phyloP scores from a whole-genome alignment of 2,888 invertebrate species.

The Vandiemenella viatica region DNA sequence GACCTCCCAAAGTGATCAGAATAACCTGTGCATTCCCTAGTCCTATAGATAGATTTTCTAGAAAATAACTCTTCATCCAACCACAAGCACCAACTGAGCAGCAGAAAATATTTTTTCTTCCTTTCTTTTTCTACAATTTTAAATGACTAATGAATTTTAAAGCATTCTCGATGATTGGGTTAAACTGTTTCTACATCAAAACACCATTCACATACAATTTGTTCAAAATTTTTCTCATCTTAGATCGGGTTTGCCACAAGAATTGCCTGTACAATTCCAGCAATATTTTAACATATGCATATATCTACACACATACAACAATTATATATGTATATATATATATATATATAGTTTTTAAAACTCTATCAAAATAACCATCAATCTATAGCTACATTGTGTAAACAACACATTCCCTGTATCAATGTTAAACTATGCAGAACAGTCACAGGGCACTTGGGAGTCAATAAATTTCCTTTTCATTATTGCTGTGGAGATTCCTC shows the following conservation, averaged over 20 bases:
- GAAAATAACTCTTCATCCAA: neutral
- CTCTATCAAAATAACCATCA: constrained; percentile 16
- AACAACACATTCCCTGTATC: constrained; percentile 11
- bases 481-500: constrained; percentile 49
- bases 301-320: constrained; percentile 1
- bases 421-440: constrained; percentile 10
- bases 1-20: too few relatives aligned
- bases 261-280: constrained; percentile 9
- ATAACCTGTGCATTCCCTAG: constrained; percentile 6
- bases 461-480: constrained; percentile 11
- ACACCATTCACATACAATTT: constrained; percentile 2
- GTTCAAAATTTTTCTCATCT: too few relatives aligned
- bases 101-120: constrained; percentile 12
- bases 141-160: constrained; percentile 12
- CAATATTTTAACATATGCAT: constrained; percentile 6
- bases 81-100: constrained; percentile 13
- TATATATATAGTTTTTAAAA: constrained; percentile 10
- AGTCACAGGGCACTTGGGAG: neutral
- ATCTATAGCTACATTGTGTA: constrained; percentile 11
- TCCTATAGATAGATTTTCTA: constrained; percentile 7
- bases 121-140: constrained; percentile 13
- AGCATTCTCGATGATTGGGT: constrained; percentile 13
- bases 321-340: constrained; percentile 3
- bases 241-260: too few relatives aligned
- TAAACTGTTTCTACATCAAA: constrained; percentile 4